A percentile compares a stretch with the other conserved stretches of the same genome.
Evolutionary conservation across 2,888 invertebrate species (phyloP).

Genomic region (Pyralis farinalis): DNA sequence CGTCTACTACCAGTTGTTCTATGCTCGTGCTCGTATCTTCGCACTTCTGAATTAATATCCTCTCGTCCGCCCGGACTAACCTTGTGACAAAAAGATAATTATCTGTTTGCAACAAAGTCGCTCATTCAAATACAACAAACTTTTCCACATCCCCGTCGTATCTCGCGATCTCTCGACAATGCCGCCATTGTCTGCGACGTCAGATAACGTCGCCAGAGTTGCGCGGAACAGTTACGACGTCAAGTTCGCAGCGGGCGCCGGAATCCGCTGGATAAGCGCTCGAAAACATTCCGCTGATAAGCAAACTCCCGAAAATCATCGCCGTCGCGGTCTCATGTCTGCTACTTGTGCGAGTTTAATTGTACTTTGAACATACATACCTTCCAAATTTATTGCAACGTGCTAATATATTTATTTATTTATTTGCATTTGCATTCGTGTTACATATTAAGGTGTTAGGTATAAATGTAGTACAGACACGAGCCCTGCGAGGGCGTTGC

Average conservation of each 20-base stretch:
- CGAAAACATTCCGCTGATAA: background rate
- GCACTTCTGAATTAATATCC: too few species aligned
- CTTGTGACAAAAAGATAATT: background rate
- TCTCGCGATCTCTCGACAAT: background rate
- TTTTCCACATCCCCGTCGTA: background rate
- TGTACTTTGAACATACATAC: too few species aligned
- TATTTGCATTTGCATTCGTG: too few species aligned
- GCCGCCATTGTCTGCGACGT: background rate
- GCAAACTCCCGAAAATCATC: background rate
- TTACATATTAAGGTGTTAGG: too few species aligned
- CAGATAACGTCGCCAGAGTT: background rate
- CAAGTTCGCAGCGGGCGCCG: background rate
- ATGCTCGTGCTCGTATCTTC: too few species aligned
- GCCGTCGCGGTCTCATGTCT: background rate
- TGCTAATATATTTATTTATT: too few species aligned
- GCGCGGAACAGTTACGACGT: background rate
- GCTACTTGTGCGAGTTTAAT: background rate
- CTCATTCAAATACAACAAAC: background rate
- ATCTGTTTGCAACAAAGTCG: background rate
- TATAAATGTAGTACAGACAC: too few species aligned
- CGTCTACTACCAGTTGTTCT: too few species aligned
- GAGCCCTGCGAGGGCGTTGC: too few species aligned
- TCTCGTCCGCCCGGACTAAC: too few species aligned
- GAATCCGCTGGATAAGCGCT: background rate
- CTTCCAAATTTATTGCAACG: too few species aligned